Evolutionary conservation across 2,113 vertebrate genomes (phyloP).

Genomic region (Channa maculata): DNA sequence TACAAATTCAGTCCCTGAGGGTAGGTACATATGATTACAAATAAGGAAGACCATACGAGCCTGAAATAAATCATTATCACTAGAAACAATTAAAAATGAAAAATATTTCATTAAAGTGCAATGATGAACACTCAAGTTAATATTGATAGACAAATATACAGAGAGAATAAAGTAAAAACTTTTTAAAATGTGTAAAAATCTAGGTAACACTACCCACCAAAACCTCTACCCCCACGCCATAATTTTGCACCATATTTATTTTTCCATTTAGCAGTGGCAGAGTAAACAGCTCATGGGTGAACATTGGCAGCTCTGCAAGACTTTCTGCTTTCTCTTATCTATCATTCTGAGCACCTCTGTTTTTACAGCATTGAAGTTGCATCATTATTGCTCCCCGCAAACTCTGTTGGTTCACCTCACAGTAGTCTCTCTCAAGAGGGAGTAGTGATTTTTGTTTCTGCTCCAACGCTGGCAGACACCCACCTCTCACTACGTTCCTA

Average conservation of each 20-base stretch:
- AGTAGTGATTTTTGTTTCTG: conserved; percentile 4
- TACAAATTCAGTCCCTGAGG: too few relatives aligned
- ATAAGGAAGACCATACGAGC: too few relatives aligned
- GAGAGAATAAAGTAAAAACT: too few relatives aligned
- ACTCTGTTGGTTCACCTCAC: conserved; percentile 3
- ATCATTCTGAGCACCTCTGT: conserved; percentile 1
- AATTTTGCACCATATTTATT: conserved; percentile 41
- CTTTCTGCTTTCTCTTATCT: conserved; percentile 24
- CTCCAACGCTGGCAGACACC: background rate
- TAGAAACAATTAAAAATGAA: too few relatives aligned
- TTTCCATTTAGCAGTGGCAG: conserved; percentile 18
- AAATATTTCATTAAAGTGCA: too few relatives aligned
- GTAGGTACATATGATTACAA: too few relatives aligned
- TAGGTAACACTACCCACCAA: too few relatives aligned
- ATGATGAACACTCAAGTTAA: too few relatives aligned
- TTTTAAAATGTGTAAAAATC: too few relatives aligned
- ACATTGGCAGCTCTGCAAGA: conserved; percentile 7
- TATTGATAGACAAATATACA: too few relatives aligned
- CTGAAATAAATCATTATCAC: too few relatives aligned
- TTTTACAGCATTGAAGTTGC: conserved; percentile 7
- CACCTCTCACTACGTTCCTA: conserved; percentile 1
- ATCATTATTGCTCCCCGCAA: conserved; percentile 3
- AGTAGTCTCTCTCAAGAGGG: conserved; percentile 2
- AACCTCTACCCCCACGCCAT: too few relatives aligned
- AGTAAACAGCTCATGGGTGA: conserved; percentile 23